Evolutionary conservation across 2,888 invertebrate species (phyloP).

Genomic region (Lithophane leautieri): DNA sequence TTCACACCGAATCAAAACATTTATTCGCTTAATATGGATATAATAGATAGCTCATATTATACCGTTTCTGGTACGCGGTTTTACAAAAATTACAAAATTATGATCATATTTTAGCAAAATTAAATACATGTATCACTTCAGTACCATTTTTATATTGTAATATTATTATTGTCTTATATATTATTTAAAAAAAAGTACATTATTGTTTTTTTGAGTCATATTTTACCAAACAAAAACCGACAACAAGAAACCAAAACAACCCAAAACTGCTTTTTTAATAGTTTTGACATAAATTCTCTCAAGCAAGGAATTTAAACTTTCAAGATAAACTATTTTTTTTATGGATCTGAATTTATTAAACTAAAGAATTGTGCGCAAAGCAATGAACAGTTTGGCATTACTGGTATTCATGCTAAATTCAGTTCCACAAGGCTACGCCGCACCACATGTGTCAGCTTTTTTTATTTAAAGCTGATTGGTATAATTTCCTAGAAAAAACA

Average conservation of each 20-base stretch:
- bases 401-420: conserved; percentile 11
- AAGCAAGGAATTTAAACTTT: neutral
- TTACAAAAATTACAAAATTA: too few relatives aligned
- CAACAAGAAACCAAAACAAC: neutral
- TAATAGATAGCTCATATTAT: neutral
- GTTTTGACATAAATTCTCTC: neutral
- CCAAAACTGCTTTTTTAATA: neutral
- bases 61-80: too few relatives aligned
- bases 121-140: neutral
- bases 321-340: neutral
- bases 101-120: neutral
- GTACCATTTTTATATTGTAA: neutral
- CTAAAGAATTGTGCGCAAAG: neutral
- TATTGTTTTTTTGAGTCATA: neutral
- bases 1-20: neutral
- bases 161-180: too few relatives aligned
- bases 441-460: conserved; percentile 1
- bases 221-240: neutral
- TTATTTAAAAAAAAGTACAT: neutral
- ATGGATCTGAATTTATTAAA: neutral
- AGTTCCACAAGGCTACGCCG: conserved; percentile 7
- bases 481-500: conserved; percentile 5
- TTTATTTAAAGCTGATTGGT: neutral
- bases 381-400: neutral
- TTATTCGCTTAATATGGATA: neutral